Base-by-base conservation (phyloP, 1,140 invertebrate species). In the Meloidogyne exigua region DNA sequence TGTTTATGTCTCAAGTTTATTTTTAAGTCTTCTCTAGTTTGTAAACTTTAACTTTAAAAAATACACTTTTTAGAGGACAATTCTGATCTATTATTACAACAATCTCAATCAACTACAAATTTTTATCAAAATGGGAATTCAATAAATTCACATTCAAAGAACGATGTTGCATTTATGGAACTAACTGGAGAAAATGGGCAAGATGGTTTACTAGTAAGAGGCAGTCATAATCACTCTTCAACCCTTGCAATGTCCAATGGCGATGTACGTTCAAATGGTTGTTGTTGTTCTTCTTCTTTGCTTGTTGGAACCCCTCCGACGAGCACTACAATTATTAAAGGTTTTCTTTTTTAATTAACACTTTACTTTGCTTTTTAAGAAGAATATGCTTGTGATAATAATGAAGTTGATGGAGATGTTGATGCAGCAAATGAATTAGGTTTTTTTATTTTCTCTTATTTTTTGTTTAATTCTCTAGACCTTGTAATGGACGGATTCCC, bases 261-360 rank as follows among this genome's bases (percentile, higher is more conserved):
- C 0, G 42, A 64, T 76, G 3, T 9, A 5, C 13, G 21, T 21
- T 32, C 77, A 21, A 68, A 64, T 39, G 77, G 28, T 9, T 57
- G 23, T 42, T n/a, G n/a, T n/a, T n/a, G n/a, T n/a, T n/a, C n/a
- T n/a, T n/a, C n/a, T n/a, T 32, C n/a, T 32, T 2, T 72, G 11
- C 28, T 79, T 63, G 77, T 69, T n/a, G 77, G 77, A 23, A 79
- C 77, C 28, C 77, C 77, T 39, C 77, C 77, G 2, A 79, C 78
- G 0, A 79, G 77, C n/a, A 79, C 77, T 10, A 79, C 77, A 28
- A 79, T 79, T 4, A 79, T 79, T 73, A 75, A 79, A 28, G 76
- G 21, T 69, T 69, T 68, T 68, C 0, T 3, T 15, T 68, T 23
- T 68, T n/a, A n/a, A 68, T n/a, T n/a, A n/a, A n/a, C n/a, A n/a